These are phyloP conservation scores for Centruroides vittatus DNA, from an alignment of 1,140 invertebrate genomes.

Conservation along the genomic window DNA sequence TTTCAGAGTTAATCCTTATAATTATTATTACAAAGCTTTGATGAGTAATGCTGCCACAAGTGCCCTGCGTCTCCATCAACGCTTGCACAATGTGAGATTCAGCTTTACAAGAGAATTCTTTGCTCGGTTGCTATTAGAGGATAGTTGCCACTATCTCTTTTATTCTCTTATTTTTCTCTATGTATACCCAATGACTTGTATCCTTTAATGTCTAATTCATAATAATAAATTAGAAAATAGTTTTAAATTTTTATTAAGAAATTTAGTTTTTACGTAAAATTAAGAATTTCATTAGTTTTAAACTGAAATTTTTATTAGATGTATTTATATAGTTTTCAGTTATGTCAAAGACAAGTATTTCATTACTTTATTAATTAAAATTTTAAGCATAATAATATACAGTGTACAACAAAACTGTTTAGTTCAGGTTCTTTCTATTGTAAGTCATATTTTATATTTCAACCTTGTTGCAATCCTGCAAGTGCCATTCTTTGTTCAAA, in stretches of 20 bases:
- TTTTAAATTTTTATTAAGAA: constrained; percentile 7
- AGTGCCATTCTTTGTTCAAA: no score
- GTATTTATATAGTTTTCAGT: no score
- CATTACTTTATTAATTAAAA: no score
- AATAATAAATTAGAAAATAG: constrained; percentile 29
- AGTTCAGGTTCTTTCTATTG: no score
- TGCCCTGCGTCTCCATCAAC: constrained; percentile 81
- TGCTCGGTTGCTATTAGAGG: constrained; percentile 61
- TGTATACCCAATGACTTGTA: constrained; percentile 71
- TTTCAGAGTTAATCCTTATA: constrained; percentile 51
- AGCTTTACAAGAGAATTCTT: constrained; percentile 65
- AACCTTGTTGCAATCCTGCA: no score
- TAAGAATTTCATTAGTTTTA: neutral
- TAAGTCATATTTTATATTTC: no score
- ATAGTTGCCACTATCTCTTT: constrained; percentile 91
- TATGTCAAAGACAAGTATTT: no score
- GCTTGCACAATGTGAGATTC: constrained; percentile 56
- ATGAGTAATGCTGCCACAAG: constrained; percentile 84
- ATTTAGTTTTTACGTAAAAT: neutral
- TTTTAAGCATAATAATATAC: no score
- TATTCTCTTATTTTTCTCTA: constrained; percentile 88
- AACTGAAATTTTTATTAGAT: neutral
- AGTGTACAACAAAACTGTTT: no score
- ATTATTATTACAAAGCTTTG: constrained; percentile 77
- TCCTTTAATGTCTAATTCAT: constrained; percentile 31